Evolutionary conservation across 2,113 vertebrate species (phyloP), one percentile per base, ranked within the genome.

Genomic region (Corythornis madagascariensis): DNA sequence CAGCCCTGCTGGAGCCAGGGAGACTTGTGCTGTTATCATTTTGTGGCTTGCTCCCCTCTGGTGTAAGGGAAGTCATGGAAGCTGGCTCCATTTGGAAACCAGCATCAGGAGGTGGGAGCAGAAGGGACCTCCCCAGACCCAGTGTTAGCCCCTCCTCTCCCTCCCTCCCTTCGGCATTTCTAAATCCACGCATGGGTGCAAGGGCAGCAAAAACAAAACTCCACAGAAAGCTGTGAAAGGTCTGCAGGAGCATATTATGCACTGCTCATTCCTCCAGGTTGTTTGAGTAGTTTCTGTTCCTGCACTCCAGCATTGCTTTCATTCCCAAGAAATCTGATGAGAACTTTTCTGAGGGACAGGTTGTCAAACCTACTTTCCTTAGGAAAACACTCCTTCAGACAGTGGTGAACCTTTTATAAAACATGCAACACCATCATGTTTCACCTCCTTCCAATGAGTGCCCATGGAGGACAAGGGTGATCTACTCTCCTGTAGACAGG

Each of bases 111-210:
- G 26, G 14, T 52, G 60, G 66, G 33, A 75, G 48, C 35, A 57
- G 71, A 50, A 56, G 18, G 28, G 73, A 19, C 18, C 6, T 13
- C n/a, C 64, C 38, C 40, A 67, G 28, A n/a, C 43, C 45, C 22
- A 7, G 0, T 4, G 35, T 56, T 50, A 42, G 14, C 29, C 17
- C 18, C 10, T 79, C 40, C 40, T 57, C 72, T 59, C 56, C 5
- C 61, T 66, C 3, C 0, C 20, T 70, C 16, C 81, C 40, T 87
- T 16, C 1, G 3, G 1, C 3, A 0, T 70, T 75, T 47, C 76
- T 48, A 33, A 88, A 52, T 9, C 55, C 35, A 15, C n/a, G 22
- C 48, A 16, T 57, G 69, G n/a, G 29, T 16, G 6, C 21, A 45
- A n/a, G 24, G 38, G 52, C 60, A 57, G 50, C 24, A 29, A 67